Conservation (phyloP, 2,797 vertebrate species). For the Sphenopsis melanotis region DNA sequence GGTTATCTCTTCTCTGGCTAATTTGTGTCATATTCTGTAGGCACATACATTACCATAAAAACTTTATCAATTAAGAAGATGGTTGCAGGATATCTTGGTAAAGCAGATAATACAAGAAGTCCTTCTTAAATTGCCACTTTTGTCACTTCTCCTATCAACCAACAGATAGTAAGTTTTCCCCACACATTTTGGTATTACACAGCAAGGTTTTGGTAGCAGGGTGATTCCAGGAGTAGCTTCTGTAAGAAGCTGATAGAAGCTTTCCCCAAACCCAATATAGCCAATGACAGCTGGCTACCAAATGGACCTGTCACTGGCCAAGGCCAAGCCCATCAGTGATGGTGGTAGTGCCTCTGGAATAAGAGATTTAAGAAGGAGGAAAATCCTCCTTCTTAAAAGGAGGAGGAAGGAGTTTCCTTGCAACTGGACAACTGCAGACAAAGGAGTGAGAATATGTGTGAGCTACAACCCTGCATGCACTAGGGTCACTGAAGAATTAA, state of each 20-base stretch:
- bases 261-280: not conserved
- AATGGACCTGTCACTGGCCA: not conserved
- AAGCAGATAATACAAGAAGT: not conserved
- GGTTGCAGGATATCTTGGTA: not conserved
- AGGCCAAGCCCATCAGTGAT: not conserved
- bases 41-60: not conserved
- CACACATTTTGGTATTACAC: not conserved
- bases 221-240: not conserved
- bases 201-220: not conserved
- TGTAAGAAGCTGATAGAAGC: not conserved
- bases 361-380: not conserved
- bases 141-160: not conserved
- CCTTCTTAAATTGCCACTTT: not conserved
- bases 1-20: not conserved
- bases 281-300: not conserved
- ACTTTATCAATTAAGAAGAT: not conserved
- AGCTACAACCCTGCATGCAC: not conserved
- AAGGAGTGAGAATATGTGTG: not conserved
- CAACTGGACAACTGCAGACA: not conserved
- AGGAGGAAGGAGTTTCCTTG: not conserved
- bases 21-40: not conserved
- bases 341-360: accelerated
- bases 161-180: not conserved
- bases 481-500: not conserved
- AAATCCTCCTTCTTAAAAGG: not conserved